These are phyloP conservation scores for Rotaria macrura DNA, from an alignment of 2,888 invertebrate genomes.

Conservation along the genomic window DNA sequence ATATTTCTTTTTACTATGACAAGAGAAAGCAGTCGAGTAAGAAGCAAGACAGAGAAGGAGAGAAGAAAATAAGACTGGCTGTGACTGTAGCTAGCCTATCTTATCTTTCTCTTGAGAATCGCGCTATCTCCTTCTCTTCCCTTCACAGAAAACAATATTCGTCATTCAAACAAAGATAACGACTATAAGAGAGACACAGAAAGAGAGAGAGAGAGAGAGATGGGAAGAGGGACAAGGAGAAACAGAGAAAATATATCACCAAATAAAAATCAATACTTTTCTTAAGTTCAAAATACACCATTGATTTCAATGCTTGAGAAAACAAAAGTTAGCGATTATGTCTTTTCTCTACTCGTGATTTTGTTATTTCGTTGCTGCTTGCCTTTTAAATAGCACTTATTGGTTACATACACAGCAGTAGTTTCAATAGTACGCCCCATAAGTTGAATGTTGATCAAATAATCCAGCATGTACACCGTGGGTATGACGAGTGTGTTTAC, in stretches of 20 bases:
- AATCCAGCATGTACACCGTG: neutral
- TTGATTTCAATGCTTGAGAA: neutral
- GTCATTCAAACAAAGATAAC: neutral
- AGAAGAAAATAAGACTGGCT: neutral
- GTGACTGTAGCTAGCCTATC: neutral
- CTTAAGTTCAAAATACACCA: neutral
- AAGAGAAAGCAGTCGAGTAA: neutral
- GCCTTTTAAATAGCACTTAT: neutral
- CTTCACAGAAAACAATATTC: neutral
- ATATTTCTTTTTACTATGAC: neutral
- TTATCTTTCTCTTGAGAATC: neutral
- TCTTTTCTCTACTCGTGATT: neutral
- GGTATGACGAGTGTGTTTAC: neutral
- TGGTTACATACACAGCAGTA: neutral
- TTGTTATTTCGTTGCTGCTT: neutral
- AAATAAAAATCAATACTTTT: neutral
- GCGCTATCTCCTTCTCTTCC: neutral
- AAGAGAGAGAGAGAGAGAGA: neutral
- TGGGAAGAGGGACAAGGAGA: neutral
- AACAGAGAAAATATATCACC: neutral
- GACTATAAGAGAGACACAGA: neutral
- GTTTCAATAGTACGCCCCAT: neutral
- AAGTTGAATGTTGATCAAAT: neutral
- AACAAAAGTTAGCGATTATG: neutral
- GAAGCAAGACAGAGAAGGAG: neutral